A percentile compares a stretch with the other conserved stretches of the same genome.
Conservation (phyloP, 2,113 vertebrate genomes). For the Agelaius phoeniceus region DNA sequence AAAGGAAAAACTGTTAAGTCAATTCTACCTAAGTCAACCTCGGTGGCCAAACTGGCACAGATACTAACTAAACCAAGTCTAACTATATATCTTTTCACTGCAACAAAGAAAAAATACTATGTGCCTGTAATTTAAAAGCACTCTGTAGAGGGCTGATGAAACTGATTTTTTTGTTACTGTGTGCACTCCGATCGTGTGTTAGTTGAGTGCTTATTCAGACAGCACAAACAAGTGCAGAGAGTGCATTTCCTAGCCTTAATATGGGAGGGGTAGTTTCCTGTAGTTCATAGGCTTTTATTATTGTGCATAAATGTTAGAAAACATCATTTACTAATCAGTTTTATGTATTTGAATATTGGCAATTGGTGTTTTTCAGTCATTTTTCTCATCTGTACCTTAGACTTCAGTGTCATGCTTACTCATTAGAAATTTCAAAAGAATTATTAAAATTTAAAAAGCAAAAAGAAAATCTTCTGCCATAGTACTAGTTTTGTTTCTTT, state of each 20-base stretch:
- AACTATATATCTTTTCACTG: constrained; percentile 60
- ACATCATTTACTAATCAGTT: constrained; percentile 74
- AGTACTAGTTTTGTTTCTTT: constrained; percentile 79
- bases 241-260: constrained; percentile 82
- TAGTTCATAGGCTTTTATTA: constrained; percentile 76
- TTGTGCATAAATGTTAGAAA: constrained; percentile 74
- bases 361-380: constrained; percentile 78
- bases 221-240: constrained; percentile 76
- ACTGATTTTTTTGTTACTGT: constrained; percentile 49
- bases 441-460: constrained; percentile 62
- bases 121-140: constrained; percentile 84
- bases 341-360: constrained; percentile 77
- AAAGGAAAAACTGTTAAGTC: constrained; percentile 58
- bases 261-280: constrained; percentile 74
- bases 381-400: constrained; percentile 73
- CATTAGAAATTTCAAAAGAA: constrained; percentile 69
- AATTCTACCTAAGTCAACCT: constrained; percentile 68
- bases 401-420: constrained; percentile 78
- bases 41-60: constrained; percentile 66
- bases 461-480: constrained; percentile 64
- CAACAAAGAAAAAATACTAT: constrained; percentile 73
- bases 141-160: constrained; percentile 72
- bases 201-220: constrained; percentile 69
- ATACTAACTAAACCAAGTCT: constrained; percentile 63
- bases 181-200: constrained; percentile 62